Evolutionary conservation across 2,888 invertebrate species (phyloP).

Genomic region (Ectropis crepuscularia): DNA sequence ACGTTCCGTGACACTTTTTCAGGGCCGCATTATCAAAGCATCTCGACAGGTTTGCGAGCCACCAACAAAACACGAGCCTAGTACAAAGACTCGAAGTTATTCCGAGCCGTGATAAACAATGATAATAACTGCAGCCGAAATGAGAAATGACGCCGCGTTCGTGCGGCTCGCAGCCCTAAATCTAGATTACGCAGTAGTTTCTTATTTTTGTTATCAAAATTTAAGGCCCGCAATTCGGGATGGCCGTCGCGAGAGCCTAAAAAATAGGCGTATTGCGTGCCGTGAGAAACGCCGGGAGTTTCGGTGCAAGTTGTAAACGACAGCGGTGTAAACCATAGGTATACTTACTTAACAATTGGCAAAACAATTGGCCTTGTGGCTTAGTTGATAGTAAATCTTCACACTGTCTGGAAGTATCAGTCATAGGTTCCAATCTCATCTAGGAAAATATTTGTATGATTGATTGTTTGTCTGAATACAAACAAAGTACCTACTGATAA

Average conservation of each 20-base stretch:
- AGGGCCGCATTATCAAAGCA: slow-evolving; percentile 16
- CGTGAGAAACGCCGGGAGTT: slow-evolving; percentile 33
- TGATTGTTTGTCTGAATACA: too few relatives aligned
- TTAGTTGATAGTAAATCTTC: too few relatives aligned
- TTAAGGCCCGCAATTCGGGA: slow-evolving; percentile 57
- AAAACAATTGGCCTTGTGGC: too few relatives aligned
- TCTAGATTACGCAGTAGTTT: slow-evolving; percentile 50
- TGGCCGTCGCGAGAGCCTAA: slow-evolving; percentile 56
- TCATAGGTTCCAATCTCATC: too few relatives aligned
- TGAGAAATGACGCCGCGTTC: slow-evolving; percentile 46
- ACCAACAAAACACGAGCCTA: slow-evolving; percentile 20
- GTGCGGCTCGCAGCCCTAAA: slow-evolving; percentile 47
- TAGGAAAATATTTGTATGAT: too few relatives aligned
- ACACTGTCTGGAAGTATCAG: too few relatives aligned
- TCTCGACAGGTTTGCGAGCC: slow-evolving; percentile 14
- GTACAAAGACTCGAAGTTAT: slow-evolving; percentile 25
- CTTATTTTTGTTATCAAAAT: slow-evolving; percentile 62
- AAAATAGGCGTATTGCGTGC: slow-evolving; percentile 71
- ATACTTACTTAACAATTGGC: neutral
- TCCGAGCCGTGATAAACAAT: slow-evolving; percentile 22
- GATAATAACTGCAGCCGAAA: slow-evolving; percentile 38
- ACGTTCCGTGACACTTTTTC: neutral
- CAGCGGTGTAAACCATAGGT: slow-evolving; percentile 15
- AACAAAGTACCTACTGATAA: too few relatives aligned
- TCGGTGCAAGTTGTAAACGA: slow-evolving; percentile 41